Conservation (phyloP, 2,797 vertebrate genomes). For the Enteromius fasciolatus region DNA sequence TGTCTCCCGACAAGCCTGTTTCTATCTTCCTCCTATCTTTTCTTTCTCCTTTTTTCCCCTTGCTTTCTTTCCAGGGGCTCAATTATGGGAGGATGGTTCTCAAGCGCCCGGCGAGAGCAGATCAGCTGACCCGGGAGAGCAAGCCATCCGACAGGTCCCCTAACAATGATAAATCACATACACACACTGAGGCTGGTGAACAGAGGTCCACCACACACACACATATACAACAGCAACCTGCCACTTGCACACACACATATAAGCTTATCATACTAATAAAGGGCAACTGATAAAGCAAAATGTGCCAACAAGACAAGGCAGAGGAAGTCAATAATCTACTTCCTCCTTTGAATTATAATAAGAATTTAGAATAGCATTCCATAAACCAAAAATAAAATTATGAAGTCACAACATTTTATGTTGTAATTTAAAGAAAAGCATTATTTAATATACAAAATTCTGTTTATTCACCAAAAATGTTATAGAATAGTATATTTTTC, state of each 20-base stretch:
- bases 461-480: not conserved
- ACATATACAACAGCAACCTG: slow-evolving; percentile 31
- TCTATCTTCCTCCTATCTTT: slow-evolving; percentile 41
- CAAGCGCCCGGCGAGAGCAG: slow-evolving; percentile 65
- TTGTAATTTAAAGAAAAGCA: not conserved
- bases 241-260: not conserved
- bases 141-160: slow-evolving; percentile 78
- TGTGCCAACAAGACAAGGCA: slow-evolving; percentile 19
- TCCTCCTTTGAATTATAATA: not conserved
- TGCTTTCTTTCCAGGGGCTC: slow-evolving; percentile 73
- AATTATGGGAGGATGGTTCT: slow-evolving; percentile 70
- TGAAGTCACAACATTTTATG: not conserved
- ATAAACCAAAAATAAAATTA: not conserved
- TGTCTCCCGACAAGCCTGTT: slow-evolving; percentile 38
- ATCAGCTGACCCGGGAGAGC: slow-evolving; percentile 74
- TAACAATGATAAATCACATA: slow-evolving; percentile 85
- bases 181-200: slow-evolving; percentile 48
- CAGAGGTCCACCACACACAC: slow-evolving; percentile 36
- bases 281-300: slow-evolving; percentile 29
- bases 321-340: slow-evolving; percentile 18
- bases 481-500: not conserved
- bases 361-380: not conserved
- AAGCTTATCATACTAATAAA: slow-evolving; percentile 32
- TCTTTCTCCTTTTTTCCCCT: slow-evolving; percentile 52
- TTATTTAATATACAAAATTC: not conserved